Evolutionary conservation across 1,140 invertebrate genomes (phyloP).

Genomic region (Rhyzopertha dominica): DNA sequence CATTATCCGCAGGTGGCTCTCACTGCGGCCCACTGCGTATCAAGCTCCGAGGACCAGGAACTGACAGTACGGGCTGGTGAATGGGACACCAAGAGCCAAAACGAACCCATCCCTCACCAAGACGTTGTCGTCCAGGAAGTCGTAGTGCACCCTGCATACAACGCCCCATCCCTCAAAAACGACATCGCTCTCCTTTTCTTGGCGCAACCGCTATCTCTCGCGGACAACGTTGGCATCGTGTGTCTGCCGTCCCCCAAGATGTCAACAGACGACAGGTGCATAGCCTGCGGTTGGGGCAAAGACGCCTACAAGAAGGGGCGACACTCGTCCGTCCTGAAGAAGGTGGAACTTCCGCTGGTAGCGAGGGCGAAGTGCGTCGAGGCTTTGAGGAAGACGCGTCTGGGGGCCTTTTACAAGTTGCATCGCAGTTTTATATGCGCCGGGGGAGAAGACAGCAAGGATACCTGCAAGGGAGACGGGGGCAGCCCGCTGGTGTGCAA

Average conservation of each 20-base stretch:
- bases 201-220: conserved; percentile 49
- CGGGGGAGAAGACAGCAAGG: conserved; percentile 59
- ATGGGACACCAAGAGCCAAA: conserved; percentile 50
- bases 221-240: conserved; percentile 47
- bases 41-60: conserved; percentile 6
- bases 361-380: conserved; percentile 51
- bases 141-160: conserved; percentile 29
- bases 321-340: conserved; percentile 55
- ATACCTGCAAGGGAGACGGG: conserved; percentile 63
- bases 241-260: conserved; percentile 46
- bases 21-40: conserved; percentile 60
- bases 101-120: conserved; percentile 49
- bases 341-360: conserved; percentile 59
- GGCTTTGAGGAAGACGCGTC: conserved; percentile 52
- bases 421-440: conserved; percentile 67
- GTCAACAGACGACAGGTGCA: conserved; percentile 41
- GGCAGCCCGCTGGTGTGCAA: conserved; percentile 61
- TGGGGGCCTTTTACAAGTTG: conserved; percentile 57
- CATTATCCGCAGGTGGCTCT: conserved; percentile 49
- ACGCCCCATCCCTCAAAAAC: conserved; percentile 52
- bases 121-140: conserved; percentile 24
- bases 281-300: conserved; percentile 63
- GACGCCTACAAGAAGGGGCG: conserved; percentile 50
- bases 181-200: conserved; percentile 66
- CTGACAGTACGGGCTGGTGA: conserved; percentile 49